Conservation (phyloP, 2,888 invertebrate species). For the Itoplectis maculator region DNA sequence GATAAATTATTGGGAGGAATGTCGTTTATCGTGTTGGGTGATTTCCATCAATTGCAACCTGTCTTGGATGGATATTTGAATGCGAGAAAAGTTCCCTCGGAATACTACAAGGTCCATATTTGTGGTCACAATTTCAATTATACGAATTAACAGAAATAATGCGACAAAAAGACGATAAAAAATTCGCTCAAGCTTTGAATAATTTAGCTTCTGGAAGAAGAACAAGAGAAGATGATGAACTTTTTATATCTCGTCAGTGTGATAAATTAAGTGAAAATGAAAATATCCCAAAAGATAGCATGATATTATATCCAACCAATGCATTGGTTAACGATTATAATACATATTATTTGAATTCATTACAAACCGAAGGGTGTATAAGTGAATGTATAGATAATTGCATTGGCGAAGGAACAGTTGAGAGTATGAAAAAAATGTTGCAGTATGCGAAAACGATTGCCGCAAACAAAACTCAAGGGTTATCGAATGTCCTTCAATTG, state of each 20-base stretch:
- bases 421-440: conserved; percentile 40
- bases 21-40: conserved; percentile 49
- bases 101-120: conserved; percentile 40
- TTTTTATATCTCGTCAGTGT: conserved; percentile 41
- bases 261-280: conserved; percentile 1
- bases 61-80: conserved; percentile 57
- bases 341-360: conserved; percentile 14
- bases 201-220: conserved; percentile 47
- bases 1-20: conserved; percentile 47
- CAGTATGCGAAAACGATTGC: conserved; percentile 35
- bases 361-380: conserved; percentile 33
- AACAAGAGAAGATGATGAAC: conserved; percentile 27
- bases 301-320: conserved; percentile 52
- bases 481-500: conserved; percentile 24
- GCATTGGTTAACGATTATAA: conserved; percentile 47
- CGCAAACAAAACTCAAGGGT: conserved; percentile 40
- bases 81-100: conserved; percentile 31
- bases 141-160: conserved; percentile 41
- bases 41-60: conserved; percentile 59
- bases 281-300: conserved; percentile 38
- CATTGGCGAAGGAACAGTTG: conserved; percentile 31
- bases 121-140: conserved; percentile 20
- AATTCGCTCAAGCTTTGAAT: conserved; percentile 32
- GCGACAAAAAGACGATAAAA: conserved; percentile 47
- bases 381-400: conserved; percentile 29